phyloP scores from a whole-genome alignment of 2,113 vertebrate genomes.

The Capreolus pygargus region DNA sequence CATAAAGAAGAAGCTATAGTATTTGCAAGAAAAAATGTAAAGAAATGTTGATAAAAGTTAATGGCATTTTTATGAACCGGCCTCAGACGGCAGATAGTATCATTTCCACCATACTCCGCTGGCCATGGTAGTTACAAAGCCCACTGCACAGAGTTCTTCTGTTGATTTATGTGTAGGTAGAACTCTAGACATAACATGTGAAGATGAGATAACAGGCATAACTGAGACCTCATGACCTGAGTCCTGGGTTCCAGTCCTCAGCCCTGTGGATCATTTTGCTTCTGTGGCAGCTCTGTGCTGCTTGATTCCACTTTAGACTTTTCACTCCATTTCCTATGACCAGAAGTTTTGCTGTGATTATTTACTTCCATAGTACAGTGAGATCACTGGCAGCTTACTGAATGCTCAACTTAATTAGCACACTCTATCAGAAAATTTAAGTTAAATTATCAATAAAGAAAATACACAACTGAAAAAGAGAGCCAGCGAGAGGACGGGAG shows the following conservation, averaged over 20 bases:
- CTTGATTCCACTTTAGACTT: not conserved
- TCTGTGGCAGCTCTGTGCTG: not conserved
- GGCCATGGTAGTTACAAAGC: not conserved
- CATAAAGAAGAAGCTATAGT: not conserved
- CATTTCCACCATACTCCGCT: not conserved
- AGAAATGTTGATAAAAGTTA: not conserved
- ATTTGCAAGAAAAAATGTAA: not conserved
- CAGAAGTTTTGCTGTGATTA: not conserved
- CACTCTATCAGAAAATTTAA: not conserved
- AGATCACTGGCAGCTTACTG: not conserved
- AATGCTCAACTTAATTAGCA: not conserved
- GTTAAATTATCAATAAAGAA: not conserved
- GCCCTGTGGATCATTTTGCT: not conserved
- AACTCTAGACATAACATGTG: not conserved
- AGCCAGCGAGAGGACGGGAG: not conserved
- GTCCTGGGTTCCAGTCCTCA: not conserved
- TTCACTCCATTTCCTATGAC: not conserved
- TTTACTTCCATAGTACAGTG: not conserved
- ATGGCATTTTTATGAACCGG: not conserved
- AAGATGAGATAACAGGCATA: not conserved
- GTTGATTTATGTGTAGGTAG: not conserved
- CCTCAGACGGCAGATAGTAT: not conserved
- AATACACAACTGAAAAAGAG: not conserved
- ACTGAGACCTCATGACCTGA: not conserved
- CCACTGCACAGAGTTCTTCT: not conserved